Percentiles rank a stretch among this genome's conserved stretches.
These are phyloP conservation scores for Drosophila nigrodunni DNA, from an alignment of 1,140 invertebrate species.

Conservation along the genomic window DNA sequence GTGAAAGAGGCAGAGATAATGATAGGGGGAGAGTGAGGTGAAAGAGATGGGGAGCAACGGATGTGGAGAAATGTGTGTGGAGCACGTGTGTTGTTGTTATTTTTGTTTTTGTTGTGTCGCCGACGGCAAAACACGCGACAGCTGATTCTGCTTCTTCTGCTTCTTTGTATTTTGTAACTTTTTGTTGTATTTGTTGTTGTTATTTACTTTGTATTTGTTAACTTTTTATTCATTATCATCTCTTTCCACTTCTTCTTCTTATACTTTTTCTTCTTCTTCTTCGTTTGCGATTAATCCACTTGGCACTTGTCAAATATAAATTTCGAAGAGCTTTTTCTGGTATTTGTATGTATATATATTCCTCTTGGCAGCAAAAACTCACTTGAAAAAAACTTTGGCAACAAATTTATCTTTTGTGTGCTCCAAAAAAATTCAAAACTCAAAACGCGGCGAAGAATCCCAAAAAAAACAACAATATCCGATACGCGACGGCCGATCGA, in stretches of 20 bases:
- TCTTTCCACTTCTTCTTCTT: constrained; percentile 31
- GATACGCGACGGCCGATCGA: constrained; percentile 21
- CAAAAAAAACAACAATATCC: not conserved
- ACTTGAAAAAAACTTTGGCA: constrained; percentile 53
- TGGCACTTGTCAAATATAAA: constrained; percentile 16
- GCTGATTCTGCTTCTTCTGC: constrained; percentile 30
- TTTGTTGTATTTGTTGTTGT: constrained; percentile 15
- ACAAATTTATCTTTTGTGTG: constrained; percentile 42
- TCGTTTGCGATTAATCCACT: constrained; percentile 26
- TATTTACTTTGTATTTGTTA: too few relatives aligned
- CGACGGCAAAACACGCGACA: constrained; percentile 58
- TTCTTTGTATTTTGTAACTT: constrained; percentile 3
- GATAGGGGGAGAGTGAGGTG: constrained; percentile 6
- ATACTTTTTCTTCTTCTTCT: constrained; percentile 26
- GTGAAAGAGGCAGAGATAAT: not conserved
- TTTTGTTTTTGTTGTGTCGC: constrained; percentile 30
- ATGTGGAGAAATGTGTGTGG: constrained; percentile 11
- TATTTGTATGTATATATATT: constrained; percentile 34
- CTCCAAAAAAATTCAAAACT: constrained; percentile 38
- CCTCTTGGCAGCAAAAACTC: constrained; percentile 33
- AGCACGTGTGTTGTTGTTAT: constrained; percentile 59
- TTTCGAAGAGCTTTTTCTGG: constrained; percentile 9
- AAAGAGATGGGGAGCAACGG: not conserved
- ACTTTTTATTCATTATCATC: not conserved
- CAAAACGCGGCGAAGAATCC: constrained; percentile 25